phyloP scores from a whole-genome alignment of 2,888 invertebrate genomes.

The Phania funesta region DNA sequence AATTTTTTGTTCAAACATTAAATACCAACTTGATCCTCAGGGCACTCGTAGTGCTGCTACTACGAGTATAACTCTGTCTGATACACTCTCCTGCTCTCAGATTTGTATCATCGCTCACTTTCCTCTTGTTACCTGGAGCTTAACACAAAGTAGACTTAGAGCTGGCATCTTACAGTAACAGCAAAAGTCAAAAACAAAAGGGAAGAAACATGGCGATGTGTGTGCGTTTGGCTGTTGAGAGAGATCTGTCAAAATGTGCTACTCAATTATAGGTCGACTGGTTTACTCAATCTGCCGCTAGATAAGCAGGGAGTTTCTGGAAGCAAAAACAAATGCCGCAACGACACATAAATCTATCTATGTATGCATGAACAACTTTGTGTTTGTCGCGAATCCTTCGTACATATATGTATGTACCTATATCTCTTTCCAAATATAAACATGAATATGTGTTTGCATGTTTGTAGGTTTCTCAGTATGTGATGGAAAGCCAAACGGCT shows the following conservation, averaged over 20 bases:
- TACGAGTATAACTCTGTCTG: constrained; percentile 12
- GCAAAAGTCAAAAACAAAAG: constrained; percentile 75
- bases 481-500: too few species aligned
- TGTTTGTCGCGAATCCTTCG: too few species aligned
- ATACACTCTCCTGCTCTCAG: background rate
- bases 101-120: background rate
- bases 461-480: too few species aligned
- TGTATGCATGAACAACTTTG: too few species aligned
- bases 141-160: background rate
- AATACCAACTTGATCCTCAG: constrained; percentile 38
- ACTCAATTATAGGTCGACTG: constrained; percentile 9
- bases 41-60: background rate
- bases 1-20: constrained; percentile 28
- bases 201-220: constrained; percentile 23
- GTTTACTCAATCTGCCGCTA: constrained; percentile 30
- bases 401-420: too few species aligned
- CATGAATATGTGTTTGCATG: background rate
- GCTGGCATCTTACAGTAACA: constrained; percentile 55
- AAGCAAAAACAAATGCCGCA: background rate
- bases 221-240: constrained; percentile 7
- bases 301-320: constrained; percentile 23
- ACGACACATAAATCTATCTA: background rate
- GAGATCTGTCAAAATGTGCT: constrained; percentile 46
- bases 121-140: constrained; percentile 36
- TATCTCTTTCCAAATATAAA: too few species aligned